A percentile compares a stretch with the other conserved stretches of the same genome.
Evolutionary conservation across 1,140 invertebrate genomes (phyloP).

Genomic region (Prorops nasuta): DNA sequence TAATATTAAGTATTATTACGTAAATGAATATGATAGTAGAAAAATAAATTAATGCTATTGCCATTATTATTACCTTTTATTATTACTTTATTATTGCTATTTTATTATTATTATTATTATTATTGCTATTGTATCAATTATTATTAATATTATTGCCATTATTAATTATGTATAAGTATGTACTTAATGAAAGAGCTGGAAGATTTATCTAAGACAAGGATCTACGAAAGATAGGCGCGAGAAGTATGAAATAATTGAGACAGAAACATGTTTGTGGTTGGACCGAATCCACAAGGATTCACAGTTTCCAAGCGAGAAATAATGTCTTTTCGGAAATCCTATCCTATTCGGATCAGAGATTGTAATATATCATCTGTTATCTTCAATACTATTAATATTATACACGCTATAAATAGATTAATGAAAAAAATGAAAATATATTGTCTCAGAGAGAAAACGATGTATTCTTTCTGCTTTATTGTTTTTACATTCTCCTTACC

Average conservation of each 20-base stretch:
- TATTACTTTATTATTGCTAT: constrained; percentile 25
- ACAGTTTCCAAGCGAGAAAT: no score
- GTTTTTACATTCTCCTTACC: no score
- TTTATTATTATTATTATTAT: constrained; percentile 16
- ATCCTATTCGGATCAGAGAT: constrained; percentile 35
- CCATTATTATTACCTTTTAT: constrained; percentile 29
- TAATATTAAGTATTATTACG: constrained; percentile 39
- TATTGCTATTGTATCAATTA: constrained; percentile 7
- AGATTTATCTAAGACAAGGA: no score
- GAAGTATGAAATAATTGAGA: no score
- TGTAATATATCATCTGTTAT: constrained; percentile 56
- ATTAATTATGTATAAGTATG: constrained; percentile 23
- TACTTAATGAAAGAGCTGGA: constrained; percentile 25
- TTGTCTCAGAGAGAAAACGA: constrained; percentile 43
- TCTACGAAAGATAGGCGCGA: no score
- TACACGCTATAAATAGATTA: constrained; percentile 39
- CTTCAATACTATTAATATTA: constrained; percentile 46
- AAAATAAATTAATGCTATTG: constrained; percentile 37
- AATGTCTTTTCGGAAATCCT: constrained; percentile 27
- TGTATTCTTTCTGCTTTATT: no score
- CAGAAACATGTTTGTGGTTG: no score
- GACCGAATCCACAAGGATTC: no score
- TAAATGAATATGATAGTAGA: constrained; percentile 31
- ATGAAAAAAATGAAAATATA: constrained; percentile 38
- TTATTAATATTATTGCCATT: constrained; percentile 14